Percentiles rank a stretch among this genome's conserved stretches.
These are phyloP conservation scores for Trachops cirrhosus DNA, from an alignment of 2,797 vertebrate genomes.

Conservation along the genomic window DNA sequence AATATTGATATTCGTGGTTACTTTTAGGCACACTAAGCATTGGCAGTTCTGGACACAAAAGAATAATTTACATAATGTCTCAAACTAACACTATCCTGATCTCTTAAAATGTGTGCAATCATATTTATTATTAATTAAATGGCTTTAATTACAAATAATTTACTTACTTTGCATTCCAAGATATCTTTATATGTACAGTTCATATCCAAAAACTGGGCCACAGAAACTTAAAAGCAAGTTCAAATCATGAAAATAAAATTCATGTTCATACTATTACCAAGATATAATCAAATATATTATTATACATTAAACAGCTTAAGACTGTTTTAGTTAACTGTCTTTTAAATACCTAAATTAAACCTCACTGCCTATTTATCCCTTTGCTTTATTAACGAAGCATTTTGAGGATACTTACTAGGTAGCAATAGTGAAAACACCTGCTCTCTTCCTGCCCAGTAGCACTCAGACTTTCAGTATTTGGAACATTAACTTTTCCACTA, in stretches of 20 bases:
- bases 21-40: background rate
- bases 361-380: background rate
- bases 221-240: background rate
- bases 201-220: background rate
- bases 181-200: background rate
- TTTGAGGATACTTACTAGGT: background rate
- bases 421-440: background rate
- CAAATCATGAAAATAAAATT: slow-evolving; percentile 24
- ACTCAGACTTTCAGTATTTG: background rate
- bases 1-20: background rate
- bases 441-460: background rate
- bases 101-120: background rate
- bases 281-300: background rate
- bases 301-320: background rate
- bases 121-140: slow-evolving; percentile 11
- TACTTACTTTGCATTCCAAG: background rate
- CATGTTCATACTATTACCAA: background rate
- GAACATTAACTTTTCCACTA: background rate
- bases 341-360: slow-evolving; percentile 24
- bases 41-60: background rate
- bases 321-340: background rate
- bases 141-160: slow-evolving; percentile 17
- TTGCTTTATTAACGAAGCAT: background rate
- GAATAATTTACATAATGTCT: background rate
- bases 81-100: background rate